phyloP scores from a whole-genome alignment of 2,113 vertebrate species.

The Dasyurus viverrinus region DNA sequence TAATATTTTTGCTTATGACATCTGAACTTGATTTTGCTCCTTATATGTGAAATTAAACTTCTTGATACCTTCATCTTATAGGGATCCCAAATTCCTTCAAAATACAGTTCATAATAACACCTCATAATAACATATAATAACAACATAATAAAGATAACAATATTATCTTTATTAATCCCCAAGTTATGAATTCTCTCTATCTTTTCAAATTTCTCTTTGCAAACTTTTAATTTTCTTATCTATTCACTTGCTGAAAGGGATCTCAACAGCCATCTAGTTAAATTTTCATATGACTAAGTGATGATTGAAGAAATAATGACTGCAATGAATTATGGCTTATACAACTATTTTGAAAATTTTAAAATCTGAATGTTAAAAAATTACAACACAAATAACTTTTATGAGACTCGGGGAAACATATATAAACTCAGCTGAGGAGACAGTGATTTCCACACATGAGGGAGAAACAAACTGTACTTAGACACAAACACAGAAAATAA shows the following conservation, averaged over 20 bases:
- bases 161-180: not conserved
- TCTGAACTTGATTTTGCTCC: not conserved
- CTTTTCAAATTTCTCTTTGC: not conserved
- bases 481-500: not conserved
- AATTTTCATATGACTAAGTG: not conserved
- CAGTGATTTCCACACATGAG: not conserved
- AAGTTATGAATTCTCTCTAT: not conserved
- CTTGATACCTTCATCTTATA: not conserved
- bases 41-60: not conserved
- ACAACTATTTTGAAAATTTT: not conserved
- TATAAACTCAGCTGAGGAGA: not conserved
- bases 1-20: no score
- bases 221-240: not conserved
- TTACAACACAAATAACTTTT: not conserved
- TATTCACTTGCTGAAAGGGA: not conserved
- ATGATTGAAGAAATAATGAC: not conserved
- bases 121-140: no score
- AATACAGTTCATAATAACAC: not conserved
- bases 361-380: not conserved
- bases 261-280: not conserved
- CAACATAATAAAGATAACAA: no score
- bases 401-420: not conserved
- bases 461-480: not conserved
- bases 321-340: not conserved
- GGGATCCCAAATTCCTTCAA: not conserved